Percentiles rank a stretch among this genome's conserved stretches.
These are phyloP conservation scores for Hydrolagus colliei DNA, from an alignment of 2,797 vertebrate genomes.

Conservation along the genomic window DNA sequence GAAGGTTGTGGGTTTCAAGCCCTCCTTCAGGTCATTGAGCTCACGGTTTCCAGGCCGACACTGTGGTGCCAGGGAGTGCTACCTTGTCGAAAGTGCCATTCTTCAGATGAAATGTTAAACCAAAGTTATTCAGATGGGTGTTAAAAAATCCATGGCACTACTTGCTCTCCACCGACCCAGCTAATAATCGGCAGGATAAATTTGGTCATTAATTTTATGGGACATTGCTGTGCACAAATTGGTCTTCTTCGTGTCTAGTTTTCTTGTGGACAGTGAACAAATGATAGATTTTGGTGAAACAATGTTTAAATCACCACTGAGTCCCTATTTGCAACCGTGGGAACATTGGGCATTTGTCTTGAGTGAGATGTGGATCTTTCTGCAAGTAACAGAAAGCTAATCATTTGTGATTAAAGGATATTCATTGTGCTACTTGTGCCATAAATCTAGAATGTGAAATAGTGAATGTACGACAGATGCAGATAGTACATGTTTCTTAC, in stretches of 20 bases:
- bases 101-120: too few relatives aligned
- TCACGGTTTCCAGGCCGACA: not conserved
- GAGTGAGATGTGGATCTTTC: not conserved
- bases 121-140: too few relatives aligned
- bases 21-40: not conserved
- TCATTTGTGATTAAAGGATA: not conserved
- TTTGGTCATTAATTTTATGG: too few relatives aligned
- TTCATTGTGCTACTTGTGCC: not conserved
- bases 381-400: conserved; percentile 20
- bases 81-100: too few relatives aligned
- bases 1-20: not conserved
- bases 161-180: too few relatives aligned
- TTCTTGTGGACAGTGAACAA: too few relatives aligned
- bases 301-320: too few relatives aligned
- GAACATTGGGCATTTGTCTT: not conserved
- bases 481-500: not conserved
- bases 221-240: not conserved
- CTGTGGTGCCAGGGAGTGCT: too few relatives aligned
- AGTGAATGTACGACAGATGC: not conserved
- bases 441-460: not conserved
- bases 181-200: too few relatives aligned
- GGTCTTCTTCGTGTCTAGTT: too few relatives aligned
- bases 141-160: too few relatives aligned
- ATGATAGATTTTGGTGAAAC: too few relatives aligned
- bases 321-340: not conserved